Conservation (phyloP, 2,113 vertebrate species). For the Brienomyrus brachyistius region DNA sequence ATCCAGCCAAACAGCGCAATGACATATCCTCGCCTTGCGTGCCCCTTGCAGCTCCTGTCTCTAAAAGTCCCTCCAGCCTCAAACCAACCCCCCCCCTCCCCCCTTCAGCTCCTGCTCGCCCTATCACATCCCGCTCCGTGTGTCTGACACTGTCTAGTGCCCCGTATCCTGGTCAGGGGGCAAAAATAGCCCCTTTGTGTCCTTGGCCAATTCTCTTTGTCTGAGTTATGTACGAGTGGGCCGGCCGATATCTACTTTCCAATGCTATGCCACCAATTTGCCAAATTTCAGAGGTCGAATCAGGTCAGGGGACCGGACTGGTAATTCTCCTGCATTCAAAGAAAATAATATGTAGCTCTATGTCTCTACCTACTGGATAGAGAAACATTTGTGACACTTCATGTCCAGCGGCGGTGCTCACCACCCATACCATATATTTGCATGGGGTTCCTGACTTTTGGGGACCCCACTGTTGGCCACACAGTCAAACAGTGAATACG, state of each 20-base stretch:
- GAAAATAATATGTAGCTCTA: neutral
- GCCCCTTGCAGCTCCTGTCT: neutral
- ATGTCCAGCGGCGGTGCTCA: neutral
- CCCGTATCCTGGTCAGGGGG: neutral
- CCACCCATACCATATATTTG: neutral
- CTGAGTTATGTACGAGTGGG: neutral
- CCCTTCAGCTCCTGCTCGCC: neutral
- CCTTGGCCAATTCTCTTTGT: neutral
- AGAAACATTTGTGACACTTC: neutral
- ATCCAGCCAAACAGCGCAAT: neutral
- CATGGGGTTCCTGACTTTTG: neutral
- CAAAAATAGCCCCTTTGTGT: neutral
- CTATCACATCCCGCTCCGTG: neutral
- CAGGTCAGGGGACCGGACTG: neutral
- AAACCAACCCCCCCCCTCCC: neutral
- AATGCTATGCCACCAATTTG: neutral
- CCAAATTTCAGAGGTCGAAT: neutral
- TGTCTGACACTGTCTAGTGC: neutral
- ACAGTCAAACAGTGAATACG: neutral
- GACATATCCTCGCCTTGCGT: neutral
- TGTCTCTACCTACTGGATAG: neutral
- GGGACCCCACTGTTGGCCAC: neutral
- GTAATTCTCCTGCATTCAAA: neutral
- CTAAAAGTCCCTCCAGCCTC: neutral
- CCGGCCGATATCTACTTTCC: neutral